Percentiles rank a stretch among this genome's conserved stretches.
phyloP scores from a whole-genome alignment of 2,113 vertebrate species.

The Potamarius usumacintae region DNA sequence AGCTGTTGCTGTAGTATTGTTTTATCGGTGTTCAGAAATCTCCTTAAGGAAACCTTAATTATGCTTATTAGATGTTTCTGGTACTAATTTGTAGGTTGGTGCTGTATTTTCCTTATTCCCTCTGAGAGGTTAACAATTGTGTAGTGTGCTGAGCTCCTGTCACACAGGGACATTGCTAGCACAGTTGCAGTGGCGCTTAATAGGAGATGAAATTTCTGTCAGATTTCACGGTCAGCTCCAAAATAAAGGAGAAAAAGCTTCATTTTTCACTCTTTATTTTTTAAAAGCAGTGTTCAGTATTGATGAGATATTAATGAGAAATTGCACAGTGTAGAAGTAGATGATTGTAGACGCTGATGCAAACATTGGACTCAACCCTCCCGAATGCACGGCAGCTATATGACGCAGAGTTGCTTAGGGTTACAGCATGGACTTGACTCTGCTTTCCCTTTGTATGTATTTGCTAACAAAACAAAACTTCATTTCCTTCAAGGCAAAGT shows the following conservation, averaged over 20 bases:
- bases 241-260: neutral
- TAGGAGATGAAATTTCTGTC: neutral
- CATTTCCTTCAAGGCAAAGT: neutral
- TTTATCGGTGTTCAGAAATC: neutral
- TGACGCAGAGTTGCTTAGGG: neutral
- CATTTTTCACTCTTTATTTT: neutral
- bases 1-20: neutral
- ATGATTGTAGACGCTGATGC: neutral
- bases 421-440: neutral
- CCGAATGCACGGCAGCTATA: neutral
- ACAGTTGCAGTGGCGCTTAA: neutral
- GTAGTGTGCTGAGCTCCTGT: neutral
- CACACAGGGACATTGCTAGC: neutral
- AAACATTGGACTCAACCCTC: neutral
- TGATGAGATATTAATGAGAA: neutral
- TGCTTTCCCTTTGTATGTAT: neutral
- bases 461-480: neutral
- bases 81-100: neutral
- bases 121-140: neutral
- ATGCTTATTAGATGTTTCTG: neutral
- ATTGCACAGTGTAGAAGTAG: neutral
- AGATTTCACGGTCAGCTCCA: neutral
- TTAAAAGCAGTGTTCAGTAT: neutral
- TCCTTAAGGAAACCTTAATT: neutral
- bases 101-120: neutral